A percentile compares a stretch with the other conserved stretches of the same genome.
Conservation (phyloP, 2,113 vertebrate genomes). For the Sander lucioperca region DNA sequence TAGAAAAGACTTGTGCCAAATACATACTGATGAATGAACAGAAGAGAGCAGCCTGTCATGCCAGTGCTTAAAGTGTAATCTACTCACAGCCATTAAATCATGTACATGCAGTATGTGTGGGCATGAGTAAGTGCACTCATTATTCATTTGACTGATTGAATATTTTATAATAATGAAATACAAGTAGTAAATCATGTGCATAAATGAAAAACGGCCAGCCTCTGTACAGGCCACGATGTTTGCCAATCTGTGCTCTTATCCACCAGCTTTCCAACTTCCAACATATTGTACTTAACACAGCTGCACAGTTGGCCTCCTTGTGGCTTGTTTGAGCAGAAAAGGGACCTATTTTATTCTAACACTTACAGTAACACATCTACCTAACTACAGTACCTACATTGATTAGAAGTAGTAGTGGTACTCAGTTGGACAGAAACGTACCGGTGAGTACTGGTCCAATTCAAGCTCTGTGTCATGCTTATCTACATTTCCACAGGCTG, state of each 20-base stretch:
- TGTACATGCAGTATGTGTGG: background rate
- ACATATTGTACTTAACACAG: conserved; percentile 45
- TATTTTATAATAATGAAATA: conserved; percentile 4
- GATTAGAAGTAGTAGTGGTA: background rate
- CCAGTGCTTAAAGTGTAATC: background rate
- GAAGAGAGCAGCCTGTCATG: background rate
- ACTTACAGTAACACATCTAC: background rate
- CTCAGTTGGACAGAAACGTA: background rate
- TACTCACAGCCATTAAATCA: background rate
- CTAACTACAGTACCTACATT: background rate
- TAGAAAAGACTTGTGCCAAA: background rate
- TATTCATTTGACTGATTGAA: background rate
- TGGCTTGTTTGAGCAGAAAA: conserved; percentile 5
- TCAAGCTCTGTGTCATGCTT: conserved; percentile 4
- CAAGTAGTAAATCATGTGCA: background rate
- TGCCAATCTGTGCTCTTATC: conserved; percentile 26
- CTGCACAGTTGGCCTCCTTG: conserved; percentile 19
- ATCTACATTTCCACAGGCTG: background rate
- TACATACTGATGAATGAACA: background rate
- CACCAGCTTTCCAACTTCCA: conserved; percentile 41
- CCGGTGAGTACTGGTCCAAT: background rate
- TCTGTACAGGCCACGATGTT: conserved; percentile 9
- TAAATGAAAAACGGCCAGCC: conserved; percentile 1
- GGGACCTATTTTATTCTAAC: background rate
- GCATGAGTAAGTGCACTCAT: conserved; percentile 1